phyloP scores from a whole-genome alignment of 64 coral and sea anemone species.

The Hydrozoanthus tunicans region DNA sequence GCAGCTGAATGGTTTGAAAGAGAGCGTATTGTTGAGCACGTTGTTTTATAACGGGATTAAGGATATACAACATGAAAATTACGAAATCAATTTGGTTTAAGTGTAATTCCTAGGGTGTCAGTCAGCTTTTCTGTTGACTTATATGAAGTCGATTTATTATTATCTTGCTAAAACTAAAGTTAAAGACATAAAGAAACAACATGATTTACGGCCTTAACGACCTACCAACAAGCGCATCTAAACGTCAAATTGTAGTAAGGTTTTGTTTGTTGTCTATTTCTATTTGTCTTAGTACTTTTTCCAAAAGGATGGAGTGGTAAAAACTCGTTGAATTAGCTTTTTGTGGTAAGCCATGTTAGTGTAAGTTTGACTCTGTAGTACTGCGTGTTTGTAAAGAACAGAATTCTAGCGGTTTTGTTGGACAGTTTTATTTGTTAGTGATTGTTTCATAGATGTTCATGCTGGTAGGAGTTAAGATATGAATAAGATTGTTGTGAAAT shows the following conservation, averaged over 20 bases:
- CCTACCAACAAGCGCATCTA: constrained; percentile 40
- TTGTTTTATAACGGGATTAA: neutral
- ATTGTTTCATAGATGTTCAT: constrained; percentile 5
- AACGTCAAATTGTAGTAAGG: neutral
- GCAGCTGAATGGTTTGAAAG: neutral
- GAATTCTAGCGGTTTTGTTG: neutral
- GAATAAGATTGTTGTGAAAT: neutral
- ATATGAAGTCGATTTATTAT: constrained; percentile 61
- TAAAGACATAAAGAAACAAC: neutral
- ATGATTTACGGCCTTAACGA: neutral
- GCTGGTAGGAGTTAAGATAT: constrained; percentile 22
- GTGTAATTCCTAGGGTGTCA: constrained; percentile 49
- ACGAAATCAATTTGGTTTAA: neutral
- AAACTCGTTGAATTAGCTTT: too few relatives aligned
- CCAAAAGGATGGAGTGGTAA: too few relatives aligned
- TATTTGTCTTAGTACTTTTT: neutral
- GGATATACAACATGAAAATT: neutral
- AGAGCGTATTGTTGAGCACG: neutral
- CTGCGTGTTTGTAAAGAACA: neutral
- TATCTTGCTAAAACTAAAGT: constrained; percentile 13
- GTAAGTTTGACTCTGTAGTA: too few relatives aligned
- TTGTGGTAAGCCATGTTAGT: too few relatives aligned
- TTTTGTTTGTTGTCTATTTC: neutral
- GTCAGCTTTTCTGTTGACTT: constrained; percentile 51
- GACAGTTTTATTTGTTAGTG: neutral